Conservation (phyloP, 2,113 vertebrate genomes). For the Gallinago paraguaiae region DNA sequence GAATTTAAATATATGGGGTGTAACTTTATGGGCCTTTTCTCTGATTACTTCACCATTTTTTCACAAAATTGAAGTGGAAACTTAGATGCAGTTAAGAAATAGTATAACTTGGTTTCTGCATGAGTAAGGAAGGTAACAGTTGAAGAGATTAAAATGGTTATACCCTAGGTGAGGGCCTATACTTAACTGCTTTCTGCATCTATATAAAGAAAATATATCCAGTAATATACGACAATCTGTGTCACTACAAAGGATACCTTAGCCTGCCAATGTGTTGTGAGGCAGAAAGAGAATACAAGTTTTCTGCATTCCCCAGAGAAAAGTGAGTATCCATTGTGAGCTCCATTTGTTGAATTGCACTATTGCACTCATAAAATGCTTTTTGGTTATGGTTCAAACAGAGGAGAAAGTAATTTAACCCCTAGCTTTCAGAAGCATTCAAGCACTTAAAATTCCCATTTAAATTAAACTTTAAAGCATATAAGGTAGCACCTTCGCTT, state of each 20-base stretch:
- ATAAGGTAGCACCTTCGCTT: not conserved
- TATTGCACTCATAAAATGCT: conserved; percentile 26
- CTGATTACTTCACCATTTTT: not conserved
- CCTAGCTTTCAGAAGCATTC: not conserved
- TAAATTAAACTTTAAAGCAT: not conserved
- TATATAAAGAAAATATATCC: not conserved
- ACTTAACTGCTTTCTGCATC: not conserved
- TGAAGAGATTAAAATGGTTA: not conserved
- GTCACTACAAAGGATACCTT: not conserved
- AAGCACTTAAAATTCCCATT: not conserved
- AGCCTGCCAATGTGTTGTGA: not conserved
- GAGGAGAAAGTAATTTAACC: not conserved
- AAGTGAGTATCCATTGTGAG: not conserved
- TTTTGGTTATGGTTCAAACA: not conserved
- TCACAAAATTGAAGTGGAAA: not conserved
- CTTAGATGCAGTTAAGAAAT: not conserved
- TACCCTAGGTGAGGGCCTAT: not conserved
- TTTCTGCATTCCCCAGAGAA: not conserved
- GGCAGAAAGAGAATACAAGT: conserved; percentile 17
- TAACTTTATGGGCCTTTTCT: not conserved
- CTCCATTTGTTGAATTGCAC: conserved; percentile 6
- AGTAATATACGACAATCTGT: not conserved
- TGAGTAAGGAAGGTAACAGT: not conserved
- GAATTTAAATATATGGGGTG: conserved; percentile 32
- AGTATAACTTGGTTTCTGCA: not conserved